phyloP scores from a whole-genome alignment of 2,888 invertebrate species.

The Vandiemenella viatica region DNA sequence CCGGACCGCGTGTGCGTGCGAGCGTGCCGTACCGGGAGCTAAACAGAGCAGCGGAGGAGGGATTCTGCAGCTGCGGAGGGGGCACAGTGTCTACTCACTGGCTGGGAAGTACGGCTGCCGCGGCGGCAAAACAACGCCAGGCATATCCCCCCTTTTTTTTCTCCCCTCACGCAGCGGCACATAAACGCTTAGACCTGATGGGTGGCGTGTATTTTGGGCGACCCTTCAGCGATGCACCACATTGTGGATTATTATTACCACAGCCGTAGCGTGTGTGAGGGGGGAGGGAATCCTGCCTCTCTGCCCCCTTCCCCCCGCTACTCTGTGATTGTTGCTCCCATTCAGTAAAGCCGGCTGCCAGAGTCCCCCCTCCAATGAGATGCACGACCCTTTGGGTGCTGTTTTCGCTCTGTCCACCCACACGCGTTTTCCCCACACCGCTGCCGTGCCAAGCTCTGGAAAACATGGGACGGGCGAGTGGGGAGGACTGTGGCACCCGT shows the following conservation, averaged over 20 bases:
- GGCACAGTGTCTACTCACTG: neutral
- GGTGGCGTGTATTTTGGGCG: too few relatives aligned
- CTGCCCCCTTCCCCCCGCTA: constrained; percentile 2
- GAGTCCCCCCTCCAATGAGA: too few relatives aligned
- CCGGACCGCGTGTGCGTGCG: neutral
- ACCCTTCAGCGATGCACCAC: too few relatives aligned
- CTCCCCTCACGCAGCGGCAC: constrained; percentile 1
- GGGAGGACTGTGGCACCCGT: constrained; percentile 4
- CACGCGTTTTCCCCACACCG: too few relatives aligned
- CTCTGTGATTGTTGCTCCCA: neutral
- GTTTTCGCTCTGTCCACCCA: too few relatives aligned
- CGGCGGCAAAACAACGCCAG: neutral
- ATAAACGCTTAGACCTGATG: too few relatives aligned
- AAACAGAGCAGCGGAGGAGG: neutral
- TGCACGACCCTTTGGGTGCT: too few relatives aligned
- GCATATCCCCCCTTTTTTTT: too few relatives aligned
- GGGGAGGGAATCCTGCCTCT: neutral
- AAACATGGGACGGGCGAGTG: too few relatives aligned
- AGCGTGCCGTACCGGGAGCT: neutral
- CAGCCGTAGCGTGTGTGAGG: too few relatives aligned
- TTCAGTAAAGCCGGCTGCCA: neutral
- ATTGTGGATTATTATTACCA: too few relatives aligned
- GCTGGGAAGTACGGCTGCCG: neutral
- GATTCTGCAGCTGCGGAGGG: neutral
- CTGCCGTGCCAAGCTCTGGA: too few relatives aligned